Conservation (phyloP, 1,140 invertebrate genomes). For the Colletes latitarsis region DNA sequence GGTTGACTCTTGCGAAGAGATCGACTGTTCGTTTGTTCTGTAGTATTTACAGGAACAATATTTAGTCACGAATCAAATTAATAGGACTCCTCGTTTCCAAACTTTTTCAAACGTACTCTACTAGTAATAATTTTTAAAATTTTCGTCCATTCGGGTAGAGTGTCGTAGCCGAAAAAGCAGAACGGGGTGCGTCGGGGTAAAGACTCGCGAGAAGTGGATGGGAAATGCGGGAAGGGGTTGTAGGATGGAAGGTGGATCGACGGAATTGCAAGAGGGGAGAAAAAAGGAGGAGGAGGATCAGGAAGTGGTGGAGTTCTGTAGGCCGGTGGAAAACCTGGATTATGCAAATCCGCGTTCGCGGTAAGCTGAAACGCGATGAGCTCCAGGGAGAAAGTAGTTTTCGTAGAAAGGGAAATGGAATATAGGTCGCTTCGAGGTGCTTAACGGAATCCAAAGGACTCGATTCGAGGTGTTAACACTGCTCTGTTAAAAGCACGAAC, state of each 20-base stretch:
- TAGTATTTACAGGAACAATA: no score
- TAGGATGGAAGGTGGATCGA: background rate
- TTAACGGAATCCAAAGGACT: background rate
- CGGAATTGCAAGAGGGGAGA: background rate
- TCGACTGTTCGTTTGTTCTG: no score
- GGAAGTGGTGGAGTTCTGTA: background rate
- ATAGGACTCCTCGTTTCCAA: no score
- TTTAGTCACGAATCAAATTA: no score
- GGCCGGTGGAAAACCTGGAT: constrained; percentile 9
- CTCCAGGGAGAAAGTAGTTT: background rate
- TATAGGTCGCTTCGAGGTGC: background rate
- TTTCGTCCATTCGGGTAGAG: no score
- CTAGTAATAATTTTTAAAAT: no score
- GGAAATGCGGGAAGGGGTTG: background rate
- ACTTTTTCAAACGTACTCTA: no score
- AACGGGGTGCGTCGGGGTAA: no score
- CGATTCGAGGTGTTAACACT: background rate
- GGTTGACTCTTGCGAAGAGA: no score
- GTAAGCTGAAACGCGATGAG: constrained; percentile 5
- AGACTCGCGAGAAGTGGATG: background rate
- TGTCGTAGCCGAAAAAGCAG: no score
- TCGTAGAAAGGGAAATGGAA: background rate
- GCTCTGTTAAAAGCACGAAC: background rate
- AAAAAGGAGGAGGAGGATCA: background rate
- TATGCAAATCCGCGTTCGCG: constrained; percentile 1